Conservation (phyloP, 1,140 invertebrate genomes). For the Euura lappo region DNA sequence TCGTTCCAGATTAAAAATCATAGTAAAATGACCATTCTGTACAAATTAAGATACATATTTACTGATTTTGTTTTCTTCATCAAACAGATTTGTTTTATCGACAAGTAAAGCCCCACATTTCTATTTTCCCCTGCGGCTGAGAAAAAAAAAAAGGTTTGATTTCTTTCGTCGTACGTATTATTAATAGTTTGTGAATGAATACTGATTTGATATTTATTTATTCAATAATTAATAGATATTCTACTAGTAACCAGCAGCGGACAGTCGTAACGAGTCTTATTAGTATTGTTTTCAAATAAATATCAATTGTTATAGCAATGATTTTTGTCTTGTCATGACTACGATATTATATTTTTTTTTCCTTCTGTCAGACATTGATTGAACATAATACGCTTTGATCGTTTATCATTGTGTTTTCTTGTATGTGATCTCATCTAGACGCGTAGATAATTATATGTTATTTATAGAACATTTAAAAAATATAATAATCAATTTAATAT, state of each 20-base stretch:
- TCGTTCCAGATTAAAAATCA: too few species aligned
- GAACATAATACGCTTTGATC: too few species aligned
- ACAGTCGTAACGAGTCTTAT: not conserved
- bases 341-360: too few species aligned
- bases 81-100: too few species aligned
- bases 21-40: too few species aligned
- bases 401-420: too few species aligned
- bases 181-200: not conserved
- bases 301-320: not conserved
- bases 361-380: too few species aligned
- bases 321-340: not conserved
- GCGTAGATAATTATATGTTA: too few species aligned
- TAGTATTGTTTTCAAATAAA: not conserved
- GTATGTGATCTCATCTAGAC: too few species aligned
- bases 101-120: not conserved
- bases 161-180: not conserved
- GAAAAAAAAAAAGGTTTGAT: not conserved
- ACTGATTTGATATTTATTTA: not conserved
- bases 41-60: too few species aligned
- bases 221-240: not conserved
- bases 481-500: conserved; percentile 13
- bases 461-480: too few species aligned
- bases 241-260: not conserved
- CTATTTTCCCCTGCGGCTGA: not conserved
- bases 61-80: too few species aligned